phyloP scores from a whole-genome alignment of 2,797 vertebrate species.

The Pitangus sulphuratus region DNA sequence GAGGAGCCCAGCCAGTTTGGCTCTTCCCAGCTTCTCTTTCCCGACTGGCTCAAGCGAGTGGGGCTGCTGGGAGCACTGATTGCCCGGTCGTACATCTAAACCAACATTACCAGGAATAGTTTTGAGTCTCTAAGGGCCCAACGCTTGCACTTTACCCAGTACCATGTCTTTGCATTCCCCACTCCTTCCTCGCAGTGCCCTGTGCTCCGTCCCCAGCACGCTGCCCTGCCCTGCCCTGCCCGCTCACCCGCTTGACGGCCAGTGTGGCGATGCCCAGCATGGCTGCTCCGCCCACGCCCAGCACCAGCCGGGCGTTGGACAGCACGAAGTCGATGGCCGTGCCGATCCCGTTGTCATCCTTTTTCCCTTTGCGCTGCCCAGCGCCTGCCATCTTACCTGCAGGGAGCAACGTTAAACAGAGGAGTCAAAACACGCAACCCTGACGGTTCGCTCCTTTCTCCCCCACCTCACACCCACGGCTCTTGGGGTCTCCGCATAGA shows the following conservation, averaged over 20 bases:
- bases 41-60: slow-evolving; percentile 86
- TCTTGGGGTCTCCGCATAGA: accelerated
- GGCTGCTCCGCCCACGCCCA: slow-evolving; percentile 95
- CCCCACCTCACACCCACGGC: accelerated
- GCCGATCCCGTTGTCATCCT: slow-evolving; percentile 95
- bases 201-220: not conserved
- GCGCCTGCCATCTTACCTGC: slow-evolving; percentile 87
- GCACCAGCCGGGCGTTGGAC: slow-evolving; percentile 95
- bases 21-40: slow-evolving; percentile 97
- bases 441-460: accelerated
- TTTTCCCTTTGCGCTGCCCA: slow-evolving; percentile 90
- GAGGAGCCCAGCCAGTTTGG: slow-evolving; percentile 95
- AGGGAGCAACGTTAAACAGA: not conserved
- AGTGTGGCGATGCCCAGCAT: slow-evolving; percentile 97
- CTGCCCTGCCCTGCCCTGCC: not conserved
- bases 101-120: not conserved
- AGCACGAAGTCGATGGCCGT: slow-evolving; percentile 96
- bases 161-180: not conserved
- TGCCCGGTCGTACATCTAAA: slow-evolving; percentile 95
- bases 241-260: slow-evolving; percentile 92
- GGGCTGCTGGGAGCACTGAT: slow-evolving; percentile 96
- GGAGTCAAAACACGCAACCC: accelerated
- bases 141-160: accelerated
- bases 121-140: accelerated
- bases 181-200: not conserved